Evolutionary conservation across 2,797 vertebrate species (phyloP).

Genomic region (Falco biarmicus): DNA sequence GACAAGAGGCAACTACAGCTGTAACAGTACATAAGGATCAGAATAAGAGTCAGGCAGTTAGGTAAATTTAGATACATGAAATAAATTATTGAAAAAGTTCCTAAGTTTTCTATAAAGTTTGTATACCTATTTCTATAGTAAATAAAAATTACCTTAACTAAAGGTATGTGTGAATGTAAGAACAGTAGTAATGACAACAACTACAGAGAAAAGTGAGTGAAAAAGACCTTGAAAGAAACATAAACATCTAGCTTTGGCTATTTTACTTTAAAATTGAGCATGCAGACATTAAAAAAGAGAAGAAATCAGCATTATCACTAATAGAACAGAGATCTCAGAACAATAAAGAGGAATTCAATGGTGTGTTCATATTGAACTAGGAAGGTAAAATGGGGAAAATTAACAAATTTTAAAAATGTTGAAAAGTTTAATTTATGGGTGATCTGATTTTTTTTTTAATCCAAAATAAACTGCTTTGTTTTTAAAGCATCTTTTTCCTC

Average conservation of each 20-base stretch:
- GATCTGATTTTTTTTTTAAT: neutral
- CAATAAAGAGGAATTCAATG: neutral
- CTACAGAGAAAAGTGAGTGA: neutral
- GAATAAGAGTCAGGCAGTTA: neutral
- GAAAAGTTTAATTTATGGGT: neutral
- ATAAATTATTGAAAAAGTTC: neutral
- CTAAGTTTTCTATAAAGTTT: neutral
- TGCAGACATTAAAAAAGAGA: neutral
- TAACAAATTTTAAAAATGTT: neutral
- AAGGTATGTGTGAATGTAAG: neutral
- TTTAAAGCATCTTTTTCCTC: neutral
- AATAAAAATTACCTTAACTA: neutral
- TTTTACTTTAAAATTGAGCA: neutral
- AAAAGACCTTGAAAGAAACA: neutral
- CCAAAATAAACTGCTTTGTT: neutral
- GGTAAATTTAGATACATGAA: neutral
- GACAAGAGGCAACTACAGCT: neutral
- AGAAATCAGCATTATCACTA: neutral
- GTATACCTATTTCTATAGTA: neutral
- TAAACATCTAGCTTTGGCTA: neutral
- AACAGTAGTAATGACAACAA: neutral
- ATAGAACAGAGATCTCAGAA: neutral
- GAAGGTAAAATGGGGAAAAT: neutral
- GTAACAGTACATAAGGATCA: neutral
- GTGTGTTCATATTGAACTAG: neutral